Evolutionary conservation across 2,113 vertebrate species (phyloP).

Genomic region (Astatotilapia flaviijosephi): DNA sequence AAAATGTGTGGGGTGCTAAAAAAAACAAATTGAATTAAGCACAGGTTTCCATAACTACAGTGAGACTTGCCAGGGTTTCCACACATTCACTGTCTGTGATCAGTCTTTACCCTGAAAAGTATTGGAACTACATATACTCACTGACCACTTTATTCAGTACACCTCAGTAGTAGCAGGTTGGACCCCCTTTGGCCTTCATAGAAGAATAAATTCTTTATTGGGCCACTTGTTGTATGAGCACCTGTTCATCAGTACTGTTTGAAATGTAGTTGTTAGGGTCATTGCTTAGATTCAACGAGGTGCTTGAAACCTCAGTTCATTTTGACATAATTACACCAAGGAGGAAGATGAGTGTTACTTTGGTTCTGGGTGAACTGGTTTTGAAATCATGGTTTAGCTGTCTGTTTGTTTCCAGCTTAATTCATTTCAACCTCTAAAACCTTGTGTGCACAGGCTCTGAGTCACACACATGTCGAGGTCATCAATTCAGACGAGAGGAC

Average conservation of each 20-base stretch:
- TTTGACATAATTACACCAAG: not conserved
- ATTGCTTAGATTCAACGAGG: not conserved
- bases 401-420: not conserved
- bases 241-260: no score
- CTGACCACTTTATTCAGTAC: not conserved
- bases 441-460: conserved; percentile 79
- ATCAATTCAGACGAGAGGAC: conserved; percentile 81
- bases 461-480: conserved; percentile 86
- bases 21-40: not conserved
- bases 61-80: not conserved
- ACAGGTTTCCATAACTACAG: not conserved
- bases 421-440: not conserved
- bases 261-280: no score
- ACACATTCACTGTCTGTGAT: not conserved
- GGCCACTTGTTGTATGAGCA: no score
- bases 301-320: not conserved
- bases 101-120: not conserved
- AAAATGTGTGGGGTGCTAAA: not conserved
- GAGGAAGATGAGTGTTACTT: not conserved
- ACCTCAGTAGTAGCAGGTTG: not conserved
- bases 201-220: not conserved
- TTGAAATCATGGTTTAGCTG: not conserved
- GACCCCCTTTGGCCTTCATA: not conserved
- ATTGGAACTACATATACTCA: not conserved
- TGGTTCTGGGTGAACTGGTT: not conserved